These are phyloP conservation scores for Stratiomys singularior DNA, from an alignment of 2,888 invertebrate genomes.

Conservation along the genomic window DNA sequence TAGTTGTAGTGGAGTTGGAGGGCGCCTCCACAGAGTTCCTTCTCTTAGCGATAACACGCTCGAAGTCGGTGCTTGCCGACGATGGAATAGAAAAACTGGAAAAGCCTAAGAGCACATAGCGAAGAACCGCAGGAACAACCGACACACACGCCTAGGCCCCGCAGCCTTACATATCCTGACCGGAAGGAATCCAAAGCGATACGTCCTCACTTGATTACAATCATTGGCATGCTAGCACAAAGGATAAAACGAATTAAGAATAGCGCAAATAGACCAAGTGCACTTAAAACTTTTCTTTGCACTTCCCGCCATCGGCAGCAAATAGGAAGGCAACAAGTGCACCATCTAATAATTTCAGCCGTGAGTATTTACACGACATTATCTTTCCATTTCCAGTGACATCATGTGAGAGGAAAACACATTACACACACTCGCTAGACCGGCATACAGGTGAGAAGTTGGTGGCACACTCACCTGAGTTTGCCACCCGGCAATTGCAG, in stretches of 20 bases:
- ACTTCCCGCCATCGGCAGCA: not conserved
- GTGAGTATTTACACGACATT: not conserved
- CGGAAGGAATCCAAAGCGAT: conserved; percentile 11
- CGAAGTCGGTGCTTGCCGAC: no score
- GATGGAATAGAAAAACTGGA: not conserved
- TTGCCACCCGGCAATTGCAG: not conserved
- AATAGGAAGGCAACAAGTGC: conserved; percentile 4
- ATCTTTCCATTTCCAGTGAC: not conserved
- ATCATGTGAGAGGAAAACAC: not conserved
- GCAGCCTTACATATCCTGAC: not conserved
- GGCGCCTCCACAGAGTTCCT: not conserved
- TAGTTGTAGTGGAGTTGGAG: conserved; percentile 2
- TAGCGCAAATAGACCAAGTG: not conserved
- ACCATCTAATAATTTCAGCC: not conserved
- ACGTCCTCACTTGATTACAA: not conserved
- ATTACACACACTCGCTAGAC: not conserved
- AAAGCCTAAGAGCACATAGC: not conserved
- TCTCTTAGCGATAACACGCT: not conserved
- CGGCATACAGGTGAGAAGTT: not conserved
- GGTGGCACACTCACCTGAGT: not conserved
- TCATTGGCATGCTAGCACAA: not conserved
- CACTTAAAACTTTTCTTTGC: not conserved
- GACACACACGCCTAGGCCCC: not conserved
- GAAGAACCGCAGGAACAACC: not conserved
- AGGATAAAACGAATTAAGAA: not conserved